Percentiles rank a stretch among this genome's conserved stretches.
Evolutionary conservation across 1,140 invertebrate genomes (phyloP).

Genomic region (Spodoptera frugiperda): DNA sequence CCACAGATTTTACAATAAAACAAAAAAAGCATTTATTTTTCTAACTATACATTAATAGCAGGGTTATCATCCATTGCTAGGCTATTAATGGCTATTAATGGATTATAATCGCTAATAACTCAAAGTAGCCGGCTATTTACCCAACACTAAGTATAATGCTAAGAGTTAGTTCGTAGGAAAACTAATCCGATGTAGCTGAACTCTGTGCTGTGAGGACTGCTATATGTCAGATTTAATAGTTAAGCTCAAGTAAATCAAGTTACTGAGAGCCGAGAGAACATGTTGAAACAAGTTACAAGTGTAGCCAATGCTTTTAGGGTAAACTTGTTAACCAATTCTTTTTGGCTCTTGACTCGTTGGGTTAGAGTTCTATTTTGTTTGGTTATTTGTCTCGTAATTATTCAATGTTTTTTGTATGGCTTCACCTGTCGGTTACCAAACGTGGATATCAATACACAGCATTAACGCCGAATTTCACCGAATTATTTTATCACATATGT

Average conservation of each 20-base stretch:
- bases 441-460: no score
- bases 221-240: constrained; percentile 39
- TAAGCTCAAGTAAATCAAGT: constrained; percentile 31
- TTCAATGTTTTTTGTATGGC: neutral
- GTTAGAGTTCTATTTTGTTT: neutral
- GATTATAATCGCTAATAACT: no score
- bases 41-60: no score
- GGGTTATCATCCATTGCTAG: no score
- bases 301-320: constrained; percentile 20
- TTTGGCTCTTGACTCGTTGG: neutral
- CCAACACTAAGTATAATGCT: constrained; percentile 9
- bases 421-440: neutral
- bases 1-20: no score
- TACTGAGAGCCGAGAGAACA: constrained; percentile 8
- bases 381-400: neutral
- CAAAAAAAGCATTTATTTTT: no score
- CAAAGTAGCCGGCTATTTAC: no score
- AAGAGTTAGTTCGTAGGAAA: constrained; percentile 16
- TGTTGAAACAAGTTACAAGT: constrained; percentile 19
- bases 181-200: neutral
- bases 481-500: no score
- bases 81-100: no score
- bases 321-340: constrained; percentile 26
- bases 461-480: no score
- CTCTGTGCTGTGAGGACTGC: constrained; percentile 12